Evolutionary conservation across 2,797 vertebrate genomes (phyloP), one percentile per base, ranked within the genome.

Genomic region (Mus minutoides): DNA sequence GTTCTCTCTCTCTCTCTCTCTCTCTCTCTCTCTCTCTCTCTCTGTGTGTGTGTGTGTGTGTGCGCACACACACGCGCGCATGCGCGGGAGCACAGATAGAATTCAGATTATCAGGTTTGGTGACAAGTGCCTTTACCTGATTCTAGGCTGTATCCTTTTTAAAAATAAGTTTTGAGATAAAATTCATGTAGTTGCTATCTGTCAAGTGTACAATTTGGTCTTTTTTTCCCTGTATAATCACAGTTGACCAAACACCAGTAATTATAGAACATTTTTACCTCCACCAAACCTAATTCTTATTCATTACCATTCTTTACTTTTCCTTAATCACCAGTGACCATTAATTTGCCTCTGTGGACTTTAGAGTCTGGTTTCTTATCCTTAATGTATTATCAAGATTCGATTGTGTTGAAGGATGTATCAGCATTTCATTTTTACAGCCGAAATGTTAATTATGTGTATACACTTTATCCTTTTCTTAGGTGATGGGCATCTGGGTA

Each of bases 11-110:
- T 19, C 64, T n/a, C 31, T 17, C 64, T n/a, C 14, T n/a, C 6
- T 17, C 62, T 31, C 62, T 64, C 62, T 3, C 31, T 7, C 64
- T 3, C 64, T 11, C 16, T 10, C 62, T 14, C 62, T 2, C 62
- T 31, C 24, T 26, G 10, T 73, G 71, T 73, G 46, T 77, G 26
- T 77, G 24, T 31, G 22, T 83, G 80, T 29, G 49, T 52, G n/a
- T 26, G 4, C 0, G n/a, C 13, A 16, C 13, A 3, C 12, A 16
- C 54, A n/a, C n/a, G n/a, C n/a, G n/a, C n/a, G n/a, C n/a, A n/a
- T n/a, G n/a, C n/a, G n/a, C n/a, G n/a, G n/a, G n/a, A n/a, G n/a
- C n/a, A n/a, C n/a, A n/a, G 19, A n/a, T 52, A 6, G 31, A 69
- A 69, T 31, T 71, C 22, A 37, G 64, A 46, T 85, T n/a, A 11